phyloP scores from a whole-genome alignment of 1,140 invertebrate species.

The Callitettix versicolor region DNA sequence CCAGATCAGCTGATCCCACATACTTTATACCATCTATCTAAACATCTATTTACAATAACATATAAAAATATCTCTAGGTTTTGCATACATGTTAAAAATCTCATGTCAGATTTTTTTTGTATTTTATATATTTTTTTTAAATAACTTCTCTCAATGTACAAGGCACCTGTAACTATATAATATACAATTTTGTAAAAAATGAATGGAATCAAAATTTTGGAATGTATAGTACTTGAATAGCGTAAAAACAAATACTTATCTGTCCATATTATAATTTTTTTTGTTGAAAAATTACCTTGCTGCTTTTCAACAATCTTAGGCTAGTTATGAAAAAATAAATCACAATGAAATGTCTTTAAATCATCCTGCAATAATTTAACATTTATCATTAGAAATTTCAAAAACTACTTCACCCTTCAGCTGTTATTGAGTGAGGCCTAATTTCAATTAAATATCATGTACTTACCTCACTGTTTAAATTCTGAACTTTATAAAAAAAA shows the following conservation, averaged over 20 bases:
- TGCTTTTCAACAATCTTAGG: not conserved
- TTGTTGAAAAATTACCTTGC: not conserved
- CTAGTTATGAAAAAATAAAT: not conserved
- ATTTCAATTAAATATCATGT: no score
- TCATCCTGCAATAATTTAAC: no score
- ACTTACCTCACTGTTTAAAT: no score
- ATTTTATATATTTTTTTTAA: slow-evolving; percentile 5
- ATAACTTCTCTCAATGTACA: not conserved
- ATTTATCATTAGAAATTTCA: no score
- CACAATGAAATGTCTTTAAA: not conserved
- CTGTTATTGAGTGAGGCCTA: no score
- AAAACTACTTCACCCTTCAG: no score
- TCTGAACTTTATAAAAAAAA: no score
- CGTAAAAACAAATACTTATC: not conserved
- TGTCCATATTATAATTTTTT: not conserved
- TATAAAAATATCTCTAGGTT: slow-evolving; percentile 10
- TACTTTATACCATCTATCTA: no score
- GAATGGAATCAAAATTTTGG: not conserved
- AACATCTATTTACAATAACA: slow-evolving; percentile 10
- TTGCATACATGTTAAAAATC: slow-evolving; percentile 7
- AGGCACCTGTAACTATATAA: slow-evolving; percentile 5
- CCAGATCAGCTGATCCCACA: no score
- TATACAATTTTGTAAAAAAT: not conserved
- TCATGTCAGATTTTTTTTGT: no score
- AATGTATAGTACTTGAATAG: not conserved